Evolutionary conservation across 1,140 invertebrate species (phyloP).

Genomic region (Brachionus angularis): DNA sequence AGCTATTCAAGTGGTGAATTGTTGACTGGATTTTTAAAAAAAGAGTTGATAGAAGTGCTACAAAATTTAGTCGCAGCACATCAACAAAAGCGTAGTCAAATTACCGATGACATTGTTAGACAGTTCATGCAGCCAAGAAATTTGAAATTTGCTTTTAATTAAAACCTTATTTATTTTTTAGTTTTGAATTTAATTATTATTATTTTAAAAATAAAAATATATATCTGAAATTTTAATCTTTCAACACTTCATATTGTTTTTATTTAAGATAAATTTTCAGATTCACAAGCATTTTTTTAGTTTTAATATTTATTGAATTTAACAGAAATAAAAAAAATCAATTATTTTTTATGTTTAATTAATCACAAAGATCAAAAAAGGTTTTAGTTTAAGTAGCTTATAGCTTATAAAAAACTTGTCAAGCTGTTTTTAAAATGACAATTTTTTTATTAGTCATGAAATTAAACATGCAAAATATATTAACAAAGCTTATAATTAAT

Average conservation of each 20-base stretch:
- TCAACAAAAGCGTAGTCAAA: slow-evolving; percentile 71
- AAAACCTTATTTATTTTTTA: neutral
- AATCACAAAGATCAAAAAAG: no score
- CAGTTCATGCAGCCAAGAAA: slow-evolving; percentile 78
- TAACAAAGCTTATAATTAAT: no score
- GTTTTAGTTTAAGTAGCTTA: no score
- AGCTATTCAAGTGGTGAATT: slow-evolving; percentile 83
- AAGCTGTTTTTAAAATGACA: no score
- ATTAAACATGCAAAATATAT: no score
- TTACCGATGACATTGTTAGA: slow-evolving; percentile 76
- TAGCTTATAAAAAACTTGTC: no score
- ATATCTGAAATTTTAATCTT: neutral
- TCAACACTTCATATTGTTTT: neutral
- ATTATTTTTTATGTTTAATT: no score
- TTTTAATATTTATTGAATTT: no score
- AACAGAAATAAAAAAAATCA: no score
- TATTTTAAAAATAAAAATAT: neutral
- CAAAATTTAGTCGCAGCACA: slow-evolving; percentile 75
- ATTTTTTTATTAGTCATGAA: no score
- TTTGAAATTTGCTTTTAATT: slow-evolving; percentile 63
- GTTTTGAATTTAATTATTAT: no score
- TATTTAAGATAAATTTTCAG: neutral
- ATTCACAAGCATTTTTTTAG: neutral
- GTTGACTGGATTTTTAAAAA: slow-evolving; percentile 89
- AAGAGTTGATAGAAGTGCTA: slow-evolving; percentile 73